A percentile compares a stretch with the other conserved stretches of the same genome.
These are phyloP conservation scores for Lanistes nyassanus DNA, from an alignment of 1,140 invertebrate genomes.

Conservation along the genomic window DNA sequence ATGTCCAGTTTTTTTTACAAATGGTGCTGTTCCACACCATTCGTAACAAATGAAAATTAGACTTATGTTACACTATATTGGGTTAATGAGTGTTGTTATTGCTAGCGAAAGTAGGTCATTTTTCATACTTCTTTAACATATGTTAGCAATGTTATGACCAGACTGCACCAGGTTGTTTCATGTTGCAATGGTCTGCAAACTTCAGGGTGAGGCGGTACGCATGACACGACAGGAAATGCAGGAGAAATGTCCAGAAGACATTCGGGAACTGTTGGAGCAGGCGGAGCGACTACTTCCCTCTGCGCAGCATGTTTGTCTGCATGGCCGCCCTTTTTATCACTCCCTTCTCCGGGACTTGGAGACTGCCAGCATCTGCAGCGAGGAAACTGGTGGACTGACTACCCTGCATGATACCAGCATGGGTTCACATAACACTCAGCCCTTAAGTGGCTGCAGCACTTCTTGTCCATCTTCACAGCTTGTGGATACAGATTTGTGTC, in stretches of 20 bases:
- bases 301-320: slow-evolving; percentile 33
- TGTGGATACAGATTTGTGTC: neutral
- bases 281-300: slow-evolving; percentile 12
- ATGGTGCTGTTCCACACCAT: neutral
- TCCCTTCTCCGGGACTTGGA: slow-evolving; percentile 72
- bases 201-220: slow-evolving; percentile 50
- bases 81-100: too few relatives aligned
- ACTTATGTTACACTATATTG: too few relatives aligned
- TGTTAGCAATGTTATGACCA: neutral
- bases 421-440: neutral
- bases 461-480: neutral
- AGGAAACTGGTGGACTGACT: neutral
- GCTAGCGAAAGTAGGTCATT: neutral
- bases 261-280: slow-evolving; percentile 39
- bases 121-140: neutral
- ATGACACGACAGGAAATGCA: slow-evolving; percentile 43
- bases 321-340: slow-evolving; percentile 45
- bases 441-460: neutral
- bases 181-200: slow-evolving; percentile 5
- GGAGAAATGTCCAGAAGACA: slow-evolving; percentile 34
- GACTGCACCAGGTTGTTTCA: neutral
- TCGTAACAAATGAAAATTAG: too few relatives aligned
- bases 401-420: neutral
- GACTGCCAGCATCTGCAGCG: slow-evolving; percentile 64
- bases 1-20: neutral